Evolutionary conservation across 2,797 vertebrate species (phyloP).

Genomic region (Tiaroga cobitis): DNA sequence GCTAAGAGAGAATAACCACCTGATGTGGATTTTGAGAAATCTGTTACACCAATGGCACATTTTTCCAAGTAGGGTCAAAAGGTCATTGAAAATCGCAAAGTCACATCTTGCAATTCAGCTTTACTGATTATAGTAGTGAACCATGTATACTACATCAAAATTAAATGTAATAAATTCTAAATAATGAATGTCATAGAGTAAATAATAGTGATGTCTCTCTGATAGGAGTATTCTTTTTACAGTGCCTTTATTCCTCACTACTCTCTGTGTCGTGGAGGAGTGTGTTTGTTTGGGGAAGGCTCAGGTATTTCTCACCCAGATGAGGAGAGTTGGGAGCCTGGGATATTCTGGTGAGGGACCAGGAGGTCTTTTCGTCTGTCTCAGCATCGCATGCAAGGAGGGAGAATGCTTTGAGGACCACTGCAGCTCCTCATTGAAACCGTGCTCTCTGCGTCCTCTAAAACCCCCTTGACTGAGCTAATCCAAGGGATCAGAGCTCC

Average conservation of each 20-base stretch:
- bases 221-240: constrained; percentile 2
- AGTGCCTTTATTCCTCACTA: constrained; percentile 30
- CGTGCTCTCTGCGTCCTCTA: constrained; percentile 47
- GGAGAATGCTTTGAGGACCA: constrained; percentile 69
- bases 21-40: constrained; percentile 58
- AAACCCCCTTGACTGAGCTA: constrained; percentile 33
- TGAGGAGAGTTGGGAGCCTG: constrained; percentile 67
- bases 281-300: constrained; percentile 54
- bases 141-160: neutral
- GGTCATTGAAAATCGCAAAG: constrained; percentile 50
- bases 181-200: neutral
- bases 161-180: neutral
- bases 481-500: constrained; percentile 25
- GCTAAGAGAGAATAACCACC: constrained; percentile 9
- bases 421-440: constrained; percentile 41
- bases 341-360: constrained; percentile 67
- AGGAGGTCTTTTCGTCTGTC: constrained; percentile 23
- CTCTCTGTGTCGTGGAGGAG: constrained; percentile 34
- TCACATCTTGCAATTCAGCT: neutral
- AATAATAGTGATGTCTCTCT: neutral
- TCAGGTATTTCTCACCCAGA: constrained; percentile 79
- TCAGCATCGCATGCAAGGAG: constrained; percentile 21
- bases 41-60: constrained; percentile 59
- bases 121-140: neutral
- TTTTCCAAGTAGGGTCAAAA: constrained; percentile 56